Percentiles rank a stretch among this genome's conserved stretches.
phyloP scores from a whole-genome alignment of 2,797 vertebrate species.

The Margarornis squamiger region DNA sequence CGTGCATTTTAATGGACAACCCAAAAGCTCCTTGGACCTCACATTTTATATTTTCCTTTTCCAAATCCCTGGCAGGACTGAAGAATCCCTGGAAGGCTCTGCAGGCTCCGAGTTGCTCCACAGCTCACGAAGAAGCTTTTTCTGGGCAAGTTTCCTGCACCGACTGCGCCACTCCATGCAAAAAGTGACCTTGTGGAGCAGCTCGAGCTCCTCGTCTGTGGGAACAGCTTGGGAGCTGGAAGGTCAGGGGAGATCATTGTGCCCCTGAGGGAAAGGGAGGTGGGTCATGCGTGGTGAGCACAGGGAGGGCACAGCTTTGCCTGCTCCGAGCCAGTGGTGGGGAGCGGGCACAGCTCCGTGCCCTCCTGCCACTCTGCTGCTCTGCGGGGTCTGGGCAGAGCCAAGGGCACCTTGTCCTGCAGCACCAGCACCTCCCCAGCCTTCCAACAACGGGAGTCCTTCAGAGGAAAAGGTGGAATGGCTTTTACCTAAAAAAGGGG shows the following conservation, averaged over 20 bases:
- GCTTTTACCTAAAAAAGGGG: too few relatives aligned
- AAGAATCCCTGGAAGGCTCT: neutral
- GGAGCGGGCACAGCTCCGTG: neutral
- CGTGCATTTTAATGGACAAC: neutral
- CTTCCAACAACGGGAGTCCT: accelerated
- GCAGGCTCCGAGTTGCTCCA: neutral
- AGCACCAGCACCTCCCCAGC: neutral
- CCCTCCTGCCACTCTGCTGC: neutral
- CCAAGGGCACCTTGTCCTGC: neutral
- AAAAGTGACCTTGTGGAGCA: neutral
- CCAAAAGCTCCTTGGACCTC: neutral
- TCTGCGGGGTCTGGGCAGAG: accelerated
- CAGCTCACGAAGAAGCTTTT: neutral
- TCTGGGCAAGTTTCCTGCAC: accelerated
- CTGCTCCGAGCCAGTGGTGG: neutral
- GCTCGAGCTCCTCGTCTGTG: neutral
- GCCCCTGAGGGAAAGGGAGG: neutral
- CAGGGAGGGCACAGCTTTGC: neutral
- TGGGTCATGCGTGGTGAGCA: neutral
- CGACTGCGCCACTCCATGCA: accelerated
- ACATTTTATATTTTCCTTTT: accelerated
- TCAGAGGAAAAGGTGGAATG: accelerated
- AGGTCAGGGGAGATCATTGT: neutral
- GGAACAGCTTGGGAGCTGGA: neutral
- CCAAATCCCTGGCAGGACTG: neutral